Conservation (phyloP, 2,888 invertebrate species). For the Venusia cambrica region DNA sequence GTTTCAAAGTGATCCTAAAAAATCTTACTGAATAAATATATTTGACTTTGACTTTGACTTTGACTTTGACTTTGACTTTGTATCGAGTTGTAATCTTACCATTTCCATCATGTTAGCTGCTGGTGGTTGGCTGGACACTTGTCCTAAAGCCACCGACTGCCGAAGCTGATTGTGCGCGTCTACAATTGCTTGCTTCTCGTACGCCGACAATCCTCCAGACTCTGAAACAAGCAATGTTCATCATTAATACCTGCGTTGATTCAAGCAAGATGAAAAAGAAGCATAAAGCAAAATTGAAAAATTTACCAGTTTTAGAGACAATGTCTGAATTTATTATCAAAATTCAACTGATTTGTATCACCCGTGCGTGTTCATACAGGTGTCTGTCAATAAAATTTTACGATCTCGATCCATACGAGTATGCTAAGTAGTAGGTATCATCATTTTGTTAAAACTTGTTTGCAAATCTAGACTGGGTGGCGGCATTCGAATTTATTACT, state of each 20-base stretch:
- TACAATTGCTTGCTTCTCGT: constrained; percentile 88
- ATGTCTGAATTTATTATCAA: constrained; percentile 49
- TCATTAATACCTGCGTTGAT: too few relatives aligned
- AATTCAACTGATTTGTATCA: constrained; percentile 61
- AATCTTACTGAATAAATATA: too few relatives aligned
- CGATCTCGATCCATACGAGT: constrained; percentile 61
- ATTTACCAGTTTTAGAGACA: constrained; percentile 25
- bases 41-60: too few relatives aligned
- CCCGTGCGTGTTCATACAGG: constrained; percentile 61
- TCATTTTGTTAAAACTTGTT: constrained; percentile 54
- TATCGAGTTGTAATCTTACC: constrained; percentile 75
- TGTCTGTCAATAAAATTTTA: constrained; percentile 75
- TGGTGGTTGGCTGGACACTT: constrained; percentile 87
- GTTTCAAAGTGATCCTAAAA: too few relatives aligned
- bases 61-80: too few relatives aligned
- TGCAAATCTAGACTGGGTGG: constrained; percentile 69
- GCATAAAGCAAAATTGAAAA: background rate
- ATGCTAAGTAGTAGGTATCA: constrained; percentile 57
- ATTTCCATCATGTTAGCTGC: constrained; percentile 94
- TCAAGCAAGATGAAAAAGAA: background rate
- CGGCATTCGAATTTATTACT: constrained; percentile 56
- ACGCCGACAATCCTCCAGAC: constrained; percentile 84
- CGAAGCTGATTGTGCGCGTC: constrained; percentile 91
- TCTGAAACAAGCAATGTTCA: constrained; percentile 57
- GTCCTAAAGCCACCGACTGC: constrained; percentile 89